A percentile compares a stretch with the other conserved stretches of the same genome.
phyloP scores from a whole-genome alignment of 2,888 invertebrate species.

The Helicoverpa assulta region DNA sequence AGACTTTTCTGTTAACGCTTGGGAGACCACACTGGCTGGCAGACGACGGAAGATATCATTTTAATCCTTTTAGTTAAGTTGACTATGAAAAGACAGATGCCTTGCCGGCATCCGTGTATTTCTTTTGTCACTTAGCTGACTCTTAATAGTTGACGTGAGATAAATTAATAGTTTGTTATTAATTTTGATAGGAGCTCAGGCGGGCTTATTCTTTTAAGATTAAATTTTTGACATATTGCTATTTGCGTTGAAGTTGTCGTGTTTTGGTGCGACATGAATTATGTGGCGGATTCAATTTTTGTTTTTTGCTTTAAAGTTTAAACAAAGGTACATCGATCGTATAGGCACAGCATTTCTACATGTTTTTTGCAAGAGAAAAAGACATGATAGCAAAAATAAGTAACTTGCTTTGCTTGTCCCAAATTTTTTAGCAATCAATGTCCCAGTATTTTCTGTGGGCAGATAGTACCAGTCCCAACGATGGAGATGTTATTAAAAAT shows the following conservation, averaged over 20 bases:
- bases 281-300: no score
- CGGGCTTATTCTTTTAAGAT: slow-evolving; percentile 28
- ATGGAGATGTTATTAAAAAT: no score
- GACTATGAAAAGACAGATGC: slow-evolving; percentile 89
- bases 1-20: slow-evolving; percentile 86
- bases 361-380: no score
- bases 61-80: slow-evolving; percentile 91
- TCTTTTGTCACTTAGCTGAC: slow-evolving; percentile 82
- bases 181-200: slow-evolving; percentile 59
- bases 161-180: slow-evolving; percentile 72
- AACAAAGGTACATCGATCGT: no score
- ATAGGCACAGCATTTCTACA: no score
- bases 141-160: slow-evolving; percentile 75
- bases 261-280: neutral
- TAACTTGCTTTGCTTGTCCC: no score
- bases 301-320: no score
- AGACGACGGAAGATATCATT: slow-evolving; percentile 89
- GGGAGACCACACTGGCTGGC: slow-evolving; percentile 88
- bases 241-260: neutral
- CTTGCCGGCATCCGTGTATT: slow-evolving; percentile 81
- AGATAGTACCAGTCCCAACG: no score
- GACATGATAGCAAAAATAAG: no score
- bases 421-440: no score
- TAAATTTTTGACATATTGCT: slow-evolving; percentile 3
- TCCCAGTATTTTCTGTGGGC: no score